Conservation (phyloP, 2,113 vertebrate species). For the Xerus inauris region DNA sequence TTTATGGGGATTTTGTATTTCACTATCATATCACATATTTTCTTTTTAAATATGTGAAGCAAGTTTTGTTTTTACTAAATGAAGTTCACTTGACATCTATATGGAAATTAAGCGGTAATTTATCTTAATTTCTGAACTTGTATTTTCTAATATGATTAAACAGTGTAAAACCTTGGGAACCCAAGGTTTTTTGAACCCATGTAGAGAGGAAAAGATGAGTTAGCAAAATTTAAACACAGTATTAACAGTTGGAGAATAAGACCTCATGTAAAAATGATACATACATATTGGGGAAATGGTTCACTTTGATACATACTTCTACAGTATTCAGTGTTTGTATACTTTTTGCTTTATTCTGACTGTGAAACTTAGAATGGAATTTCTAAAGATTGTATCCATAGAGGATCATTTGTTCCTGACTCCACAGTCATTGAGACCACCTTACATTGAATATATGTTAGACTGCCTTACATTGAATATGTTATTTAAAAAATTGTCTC, state of each 20-base stretch:
- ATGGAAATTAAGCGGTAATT: conserved; percentile 35
- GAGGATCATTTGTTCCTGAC: not conserved
- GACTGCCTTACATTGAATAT: not conserved
- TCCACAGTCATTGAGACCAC: not conserved
- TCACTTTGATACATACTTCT: conserved; percentile 3
- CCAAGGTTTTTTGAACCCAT: not conserved
- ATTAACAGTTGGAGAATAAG: not conserved
- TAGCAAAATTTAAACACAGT: not conserved
- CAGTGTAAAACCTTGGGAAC: not conserved
- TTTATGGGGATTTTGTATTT: conserved; percentile 71
- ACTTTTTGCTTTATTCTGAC: not conserved
- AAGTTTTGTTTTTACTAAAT: conserved; percentile 21
- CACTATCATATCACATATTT: conserved; percentile 59
- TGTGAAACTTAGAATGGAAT: conserved; percentile 26
- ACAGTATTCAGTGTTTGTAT: not conserved
- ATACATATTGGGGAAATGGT: not conserved
- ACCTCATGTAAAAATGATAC: not conserved
- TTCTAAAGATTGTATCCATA: not conserved
- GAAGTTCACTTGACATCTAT: not conserved
- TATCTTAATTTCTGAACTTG: conserved; percentile 36
- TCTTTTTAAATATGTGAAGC: not conserved
- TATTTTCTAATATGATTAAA: not conserved
- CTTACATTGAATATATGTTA: not conserved
- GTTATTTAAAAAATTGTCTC: not conserved
- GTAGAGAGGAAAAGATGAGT: conserved; percentile 10